Conservation (phyloP, 1,140 invertebrate species). For the Conus ventricosus region DNA sequence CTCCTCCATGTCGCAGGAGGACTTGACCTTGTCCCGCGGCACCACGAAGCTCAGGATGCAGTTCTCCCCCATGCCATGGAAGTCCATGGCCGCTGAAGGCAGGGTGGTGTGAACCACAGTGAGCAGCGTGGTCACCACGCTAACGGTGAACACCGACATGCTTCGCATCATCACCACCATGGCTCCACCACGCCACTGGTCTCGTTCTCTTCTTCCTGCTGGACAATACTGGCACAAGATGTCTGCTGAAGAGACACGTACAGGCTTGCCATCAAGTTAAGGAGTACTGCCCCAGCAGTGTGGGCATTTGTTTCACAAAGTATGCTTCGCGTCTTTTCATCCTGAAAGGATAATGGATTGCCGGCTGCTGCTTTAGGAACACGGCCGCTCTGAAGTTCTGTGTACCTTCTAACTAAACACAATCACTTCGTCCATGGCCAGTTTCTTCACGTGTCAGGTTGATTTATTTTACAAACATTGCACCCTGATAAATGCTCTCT, state of each 20-base stretch:
- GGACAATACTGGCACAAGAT: too few species aligned
- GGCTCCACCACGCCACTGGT: neutral
- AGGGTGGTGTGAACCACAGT: neutral
- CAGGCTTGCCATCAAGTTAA: neutral
- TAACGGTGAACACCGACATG: neutral
- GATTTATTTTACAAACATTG: too few species aligned
- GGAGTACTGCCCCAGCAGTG: neutral
- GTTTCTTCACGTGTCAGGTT: too few species aligned
- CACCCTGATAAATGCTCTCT: too few species aligned
- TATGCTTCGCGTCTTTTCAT: neutral
- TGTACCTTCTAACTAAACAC: too few species aligned
- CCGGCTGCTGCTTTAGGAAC: neutral
- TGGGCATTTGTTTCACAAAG: neutral
- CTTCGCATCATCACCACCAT: neutral
- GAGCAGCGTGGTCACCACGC: constrained; percentile 11
- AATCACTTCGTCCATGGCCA: too few species aligned
- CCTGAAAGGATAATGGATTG: neutral
- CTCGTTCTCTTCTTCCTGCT: too few species aligned
- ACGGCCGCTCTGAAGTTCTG: too few species aligned
- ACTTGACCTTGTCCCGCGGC: constrained; percentile 66
- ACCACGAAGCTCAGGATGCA: constrained; percentile 65
- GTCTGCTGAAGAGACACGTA: neutral
- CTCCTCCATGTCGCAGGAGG: constrained; percentile 48
- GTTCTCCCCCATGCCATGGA: constrained; percentile 50
- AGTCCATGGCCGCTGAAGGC: constrained; percentile 1